These are phyloP conservation scores for Lymantria monacha DNA, from an alignment of 2,888 invertebrate genomes.

Conservation along the genomic window DNA sequence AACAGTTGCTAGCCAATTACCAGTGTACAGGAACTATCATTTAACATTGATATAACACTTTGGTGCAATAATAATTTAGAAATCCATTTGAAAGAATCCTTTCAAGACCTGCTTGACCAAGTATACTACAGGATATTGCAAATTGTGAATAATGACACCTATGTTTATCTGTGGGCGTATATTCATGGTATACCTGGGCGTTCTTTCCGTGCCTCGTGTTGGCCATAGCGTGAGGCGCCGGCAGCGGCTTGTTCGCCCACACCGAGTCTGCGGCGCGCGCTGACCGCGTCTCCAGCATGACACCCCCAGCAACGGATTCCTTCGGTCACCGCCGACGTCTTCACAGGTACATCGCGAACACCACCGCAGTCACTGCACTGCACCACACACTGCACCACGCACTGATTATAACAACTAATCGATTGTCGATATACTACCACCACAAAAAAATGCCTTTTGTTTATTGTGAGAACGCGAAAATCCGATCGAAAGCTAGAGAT, in stretches of 20 bases:
- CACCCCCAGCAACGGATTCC: constrained; percentile 64
- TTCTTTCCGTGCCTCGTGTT: constrained; percentile 86
- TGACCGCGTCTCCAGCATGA: constrained; percentile 89
- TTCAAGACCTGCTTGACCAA: neutral
- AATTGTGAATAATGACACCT: constrained; percentile 10
- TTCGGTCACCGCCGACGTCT: constrained; percentile 49
- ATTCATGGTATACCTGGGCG: constrained; percentile 77
- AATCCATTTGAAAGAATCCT: neutral
- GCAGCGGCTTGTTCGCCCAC: constrained; percentile 84
- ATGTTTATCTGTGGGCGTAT: constrained; percentile 19
- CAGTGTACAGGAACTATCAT: constrained; percentile 1
- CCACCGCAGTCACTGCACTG: constrained; percentile 58
- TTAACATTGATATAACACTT: neutral
- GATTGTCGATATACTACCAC: constrained; percentile 44
- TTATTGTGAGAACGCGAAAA: constrained; percentile 66
- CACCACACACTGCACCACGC: constrained; percentile 43
- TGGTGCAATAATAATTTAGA: neutral
- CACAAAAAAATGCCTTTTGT: constrained; percentile 55
- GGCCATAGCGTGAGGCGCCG: constrained; percentile 82
- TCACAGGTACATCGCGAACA: constrained; percentile 64
- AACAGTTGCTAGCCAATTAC: constrained; percentile 8
- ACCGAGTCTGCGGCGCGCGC: constrained; percentile 88
- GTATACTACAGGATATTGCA: constrained; percentile 21
- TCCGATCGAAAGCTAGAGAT: constrained; percentile 55
- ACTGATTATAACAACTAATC: constrained; percentile 20